phyloP scores from a whole-genome alignment of 2,797 vertebrate genomes.

The Intellagama lesueurii region DNA sequence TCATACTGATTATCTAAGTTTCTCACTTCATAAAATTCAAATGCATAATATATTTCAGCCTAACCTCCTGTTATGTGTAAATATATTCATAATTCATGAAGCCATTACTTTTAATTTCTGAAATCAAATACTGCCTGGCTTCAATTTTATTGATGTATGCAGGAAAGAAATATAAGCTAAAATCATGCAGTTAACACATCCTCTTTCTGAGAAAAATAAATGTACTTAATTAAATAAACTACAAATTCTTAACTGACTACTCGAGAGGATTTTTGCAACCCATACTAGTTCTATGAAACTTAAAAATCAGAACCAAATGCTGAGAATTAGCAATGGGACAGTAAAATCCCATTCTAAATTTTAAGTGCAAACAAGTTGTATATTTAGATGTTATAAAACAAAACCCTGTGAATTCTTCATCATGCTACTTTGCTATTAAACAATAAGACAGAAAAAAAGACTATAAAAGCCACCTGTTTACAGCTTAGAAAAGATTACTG shows the following conservation, averaged over 20 bases:
- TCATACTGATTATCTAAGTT: neutral
- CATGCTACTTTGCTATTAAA: neutral
- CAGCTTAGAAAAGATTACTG: too few relatives aligned
- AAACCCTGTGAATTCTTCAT: neutral
- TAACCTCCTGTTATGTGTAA: conserved; percentile 31
- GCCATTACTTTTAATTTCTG: conserved; percentile 31
- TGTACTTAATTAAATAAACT: conserved; percentile 1
- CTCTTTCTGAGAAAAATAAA: neutral
- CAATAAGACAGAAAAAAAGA: too few relatives aligned
- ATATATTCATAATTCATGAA: conserved; percentile 40
- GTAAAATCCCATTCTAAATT: conserved; percentile 1
- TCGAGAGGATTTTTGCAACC: neutral
- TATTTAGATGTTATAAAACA: neutral
- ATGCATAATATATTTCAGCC: conserved; percentile 8
- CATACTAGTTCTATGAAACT: neutral
- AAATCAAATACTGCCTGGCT: conserved; percentile 5
- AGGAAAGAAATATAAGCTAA: conserved; percentile 12
- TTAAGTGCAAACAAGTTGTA: neutral
- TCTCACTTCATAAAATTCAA: conserved; percentile 13
- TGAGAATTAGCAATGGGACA: conserved; percentile 11
- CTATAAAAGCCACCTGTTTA: too few relatives aligned
- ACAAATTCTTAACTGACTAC: neutral
- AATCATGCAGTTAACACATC: conserved; percentile 3
- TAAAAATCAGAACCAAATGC: conserved; percentile 6
- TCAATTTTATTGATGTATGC: conserved; percentile 26